Evolutionary conservation across 1,140 invertebrate genomes (phyloP).

Genomic region (Saxidomus purpurata): DNA sequence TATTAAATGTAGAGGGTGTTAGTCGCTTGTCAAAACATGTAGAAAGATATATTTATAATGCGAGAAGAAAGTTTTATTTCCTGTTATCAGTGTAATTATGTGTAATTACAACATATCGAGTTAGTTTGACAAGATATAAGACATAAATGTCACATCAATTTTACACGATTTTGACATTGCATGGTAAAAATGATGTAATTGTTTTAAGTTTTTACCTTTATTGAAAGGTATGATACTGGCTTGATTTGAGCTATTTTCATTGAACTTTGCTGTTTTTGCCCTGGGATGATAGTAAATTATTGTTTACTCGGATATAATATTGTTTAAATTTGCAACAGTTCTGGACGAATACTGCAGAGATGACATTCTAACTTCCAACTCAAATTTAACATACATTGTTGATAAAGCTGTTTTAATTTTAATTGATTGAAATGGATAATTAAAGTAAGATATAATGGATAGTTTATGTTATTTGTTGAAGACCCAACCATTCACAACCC

Average conservation of each 20-base stretch:
- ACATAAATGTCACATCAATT: slow-evolving; percentile 30
- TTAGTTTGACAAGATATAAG: not conserved
- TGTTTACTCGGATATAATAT: not conserved
- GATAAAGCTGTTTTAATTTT: too few relatives aligned
- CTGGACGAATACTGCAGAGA: too few relatives aligned
- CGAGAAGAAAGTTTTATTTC: slow-evolving; percentile 11
- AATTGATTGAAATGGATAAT: not conserved
- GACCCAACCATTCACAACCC: slow-evolving; percentile 4
- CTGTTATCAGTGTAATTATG: slow-evolving; percentile 9
- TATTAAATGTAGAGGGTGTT: not conserved
- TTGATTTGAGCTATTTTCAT: too few relatives aligned
- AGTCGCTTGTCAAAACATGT: not conserved
- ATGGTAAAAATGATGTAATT: slow-evolving; percentile 15
- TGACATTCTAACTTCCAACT: too few relatives aligned
- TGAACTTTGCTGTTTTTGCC: too few relatives aligned
- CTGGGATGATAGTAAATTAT: not conserved
- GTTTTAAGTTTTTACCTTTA: slow-evolving; percentile 1
- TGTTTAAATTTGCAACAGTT: too few relatives aligned
- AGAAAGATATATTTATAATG: not conserved
- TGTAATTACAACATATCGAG: not conserved
- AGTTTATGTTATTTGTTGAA: slow-evolving; percentile 56
- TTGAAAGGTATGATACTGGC: too few relatives aligned
- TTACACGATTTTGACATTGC: slow-evolving; percentile 33
- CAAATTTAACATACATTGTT: too few relatives aligned
- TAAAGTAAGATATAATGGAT: not conserved